Evolutionary conservation across 2,113 vertebrate species (phyloP).

Genomic region (Crotalus helleri): DNA sequence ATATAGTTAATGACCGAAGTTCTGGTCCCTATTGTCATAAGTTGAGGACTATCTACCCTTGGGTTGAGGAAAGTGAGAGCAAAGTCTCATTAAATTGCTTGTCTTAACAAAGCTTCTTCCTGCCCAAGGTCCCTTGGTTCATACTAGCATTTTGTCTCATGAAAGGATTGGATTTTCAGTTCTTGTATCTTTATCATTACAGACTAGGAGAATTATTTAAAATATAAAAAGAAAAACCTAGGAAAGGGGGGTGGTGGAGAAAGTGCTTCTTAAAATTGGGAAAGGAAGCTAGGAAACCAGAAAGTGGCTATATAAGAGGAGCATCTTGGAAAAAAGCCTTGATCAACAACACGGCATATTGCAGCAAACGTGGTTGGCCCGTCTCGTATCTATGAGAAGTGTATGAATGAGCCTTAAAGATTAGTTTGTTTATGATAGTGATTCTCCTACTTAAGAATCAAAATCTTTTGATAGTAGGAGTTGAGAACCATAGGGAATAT

Average conservation of each 20-base stretch:
- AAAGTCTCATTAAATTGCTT: neutral
- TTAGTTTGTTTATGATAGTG: neutral
- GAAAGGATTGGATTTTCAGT: neutral
- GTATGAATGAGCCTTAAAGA: neutral
- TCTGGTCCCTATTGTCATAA: too few species aligned
- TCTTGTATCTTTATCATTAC: neutral
- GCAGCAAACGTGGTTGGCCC: neutral
- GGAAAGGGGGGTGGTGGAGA: fast-evolving
- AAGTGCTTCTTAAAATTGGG: neutral
- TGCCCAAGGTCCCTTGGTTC: neutral
- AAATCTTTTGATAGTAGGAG: neutral
- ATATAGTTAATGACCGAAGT: too few species aligned
- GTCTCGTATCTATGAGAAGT: neutral
- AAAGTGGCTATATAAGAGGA: neutral
- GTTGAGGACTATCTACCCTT: neutral
- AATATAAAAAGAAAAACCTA: neutral
- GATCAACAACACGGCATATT: neutral
- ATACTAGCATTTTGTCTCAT: neutral
- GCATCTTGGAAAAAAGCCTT: neutral
- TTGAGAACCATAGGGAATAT: neutral
- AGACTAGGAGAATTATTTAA: neutral
- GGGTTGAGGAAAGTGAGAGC: neutral
- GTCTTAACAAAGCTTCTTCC: neutral
- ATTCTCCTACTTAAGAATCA: too few species aligned
- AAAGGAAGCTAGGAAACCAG: neutral